Conservation (phyloP, 2,888 invertebrate genomes). For the Neoascia interrupta region DNA sequence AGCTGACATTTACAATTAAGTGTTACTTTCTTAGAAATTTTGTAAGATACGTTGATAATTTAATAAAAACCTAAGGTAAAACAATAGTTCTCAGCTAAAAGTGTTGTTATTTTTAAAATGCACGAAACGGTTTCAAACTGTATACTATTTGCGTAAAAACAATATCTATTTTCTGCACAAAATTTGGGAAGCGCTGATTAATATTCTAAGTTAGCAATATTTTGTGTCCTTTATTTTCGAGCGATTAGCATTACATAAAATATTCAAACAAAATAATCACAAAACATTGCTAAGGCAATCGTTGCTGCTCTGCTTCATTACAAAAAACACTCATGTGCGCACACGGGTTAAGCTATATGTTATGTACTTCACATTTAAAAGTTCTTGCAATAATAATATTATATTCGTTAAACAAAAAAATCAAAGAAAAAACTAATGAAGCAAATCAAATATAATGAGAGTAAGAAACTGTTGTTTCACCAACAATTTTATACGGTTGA, state of each 20-base stretch:
- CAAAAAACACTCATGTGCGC: slow-evolving; percentile 23
- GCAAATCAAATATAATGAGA: slow-evolving; percentile 45
- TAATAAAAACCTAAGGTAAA: too few species aligned
- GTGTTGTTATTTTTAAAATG: too few species aligned
- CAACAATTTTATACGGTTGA: slow-evolving; percentile 20
- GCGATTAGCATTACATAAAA: slow-evolving; percentile 9
- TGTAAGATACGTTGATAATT: too few species aligned
- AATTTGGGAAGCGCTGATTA: slow-evolving; percentile 40
- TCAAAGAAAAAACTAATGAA: slow-evolving; percentile 20
- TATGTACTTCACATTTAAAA: slow-evolving; percentile 29
- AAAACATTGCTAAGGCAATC: slow-evolving; percentile 16
- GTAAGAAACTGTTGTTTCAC: slow-evolving; percentile 7
- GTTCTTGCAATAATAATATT: slow-evolving; percentile 12
- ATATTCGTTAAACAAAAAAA: background rate
- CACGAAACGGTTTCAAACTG: too few species aligned
- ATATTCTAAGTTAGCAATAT: slow-evolving; percentile 26
- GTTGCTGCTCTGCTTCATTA: slow-evolving; percentile 7
- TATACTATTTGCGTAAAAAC: too few species aligned
- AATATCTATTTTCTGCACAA: too few species aligned
- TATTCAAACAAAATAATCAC: background rate
- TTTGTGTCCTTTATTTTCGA: background rate
- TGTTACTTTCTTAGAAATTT: too few species aligned
- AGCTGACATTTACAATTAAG: too few species aligned
- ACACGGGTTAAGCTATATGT: slow-evolving; percentile 29
- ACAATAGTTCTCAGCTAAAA: too few species aligned